Evolutionary conservation across 64 coral and sea anemone species (phyloP), one percentile per base, ranked within the genome.

Genomic region (Orbicella faveolata): DNA sequence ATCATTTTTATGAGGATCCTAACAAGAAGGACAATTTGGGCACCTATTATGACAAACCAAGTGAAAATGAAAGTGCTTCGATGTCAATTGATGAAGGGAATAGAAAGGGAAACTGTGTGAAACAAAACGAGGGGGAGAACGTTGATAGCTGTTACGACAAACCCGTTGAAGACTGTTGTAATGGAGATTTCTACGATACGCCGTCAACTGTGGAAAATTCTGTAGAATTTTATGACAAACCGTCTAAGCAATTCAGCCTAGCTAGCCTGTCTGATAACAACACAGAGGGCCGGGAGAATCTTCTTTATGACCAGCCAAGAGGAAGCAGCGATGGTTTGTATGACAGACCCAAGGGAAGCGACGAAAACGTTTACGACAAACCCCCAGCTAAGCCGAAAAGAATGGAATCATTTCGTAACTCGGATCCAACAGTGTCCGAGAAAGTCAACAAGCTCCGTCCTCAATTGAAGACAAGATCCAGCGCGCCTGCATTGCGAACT

Each of bases 1-100:
- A 82, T 34, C 79, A 82, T 33, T 59, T 64, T 33, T 85, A 85
- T 68, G 82, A 85, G 48, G 68, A 85, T 41, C 82, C 82, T 17
- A 39, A 85, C 16, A 21, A 72, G 66, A 85, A 52, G 18, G 65
- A 72, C 21, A 14, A 67, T 83, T 83, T 17, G 14, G 82, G 72
- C 20, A 53, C 25, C 21, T 26, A 13, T 26, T 85, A 85, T 44
- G 82, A 85, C 34, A 85, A 85, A 21, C 82, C 82, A 72, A 52
- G 21, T 18, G 82, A 85, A 85, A 23, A 37, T 39, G 65, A 85
- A 73, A 85, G 53, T 69, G n/a, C 65, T 6, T 20, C 20, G 41
- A 23, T 6, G 20, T 26, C 52, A 21, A 9, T 63, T 81, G 54
- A 53, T 72, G 68, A 52, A 9, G 4, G 0, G n/a, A 52, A 52